Conservation (phyloP, 2,797 vertebrate genomes). For the Xenops minutus region DNA sequence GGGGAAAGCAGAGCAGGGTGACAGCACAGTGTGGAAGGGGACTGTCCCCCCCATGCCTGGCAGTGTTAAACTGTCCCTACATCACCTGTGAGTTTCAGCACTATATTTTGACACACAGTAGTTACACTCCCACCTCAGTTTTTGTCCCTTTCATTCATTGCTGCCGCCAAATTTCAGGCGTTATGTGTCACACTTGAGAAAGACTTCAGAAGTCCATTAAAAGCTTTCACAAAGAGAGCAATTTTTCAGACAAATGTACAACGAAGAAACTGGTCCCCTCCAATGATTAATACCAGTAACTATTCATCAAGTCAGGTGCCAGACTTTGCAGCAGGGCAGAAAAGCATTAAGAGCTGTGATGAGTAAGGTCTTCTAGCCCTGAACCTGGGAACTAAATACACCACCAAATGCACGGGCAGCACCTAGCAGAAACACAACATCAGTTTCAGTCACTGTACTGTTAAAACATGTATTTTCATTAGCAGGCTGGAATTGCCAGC, state of each 20-base stretch:
- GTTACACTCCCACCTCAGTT: constrained; percentile 1
- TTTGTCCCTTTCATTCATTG: constrained; percentile 19
- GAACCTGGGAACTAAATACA: constrained; percentile 54
- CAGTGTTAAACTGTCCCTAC: not conserved
- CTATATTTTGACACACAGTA: not conserved
- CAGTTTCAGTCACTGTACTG: constrained; percentile 44
- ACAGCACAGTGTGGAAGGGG: not conserved
- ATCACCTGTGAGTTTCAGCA: not conserved
- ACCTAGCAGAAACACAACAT: constrained; percentile 45
- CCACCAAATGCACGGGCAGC: not conserved
- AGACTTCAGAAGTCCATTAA: constrained; percentile 53
- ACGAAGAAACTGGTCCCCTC: constrained; percentile 22
- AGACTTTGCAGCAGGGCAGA: constrained; percentile 1
- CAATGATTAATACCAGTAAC: constrained; percentile 53
- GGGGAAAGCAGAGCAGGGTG: not conserved
- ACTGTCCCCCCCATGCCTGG: not conserved
- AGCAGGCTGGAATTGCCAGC: not conserved
- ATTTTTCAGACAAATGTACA: constrained; percentile 41
- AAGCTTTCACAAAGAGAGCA: constrained; percentile 41
- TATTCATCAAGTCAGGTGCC: constrained; percentile 45
- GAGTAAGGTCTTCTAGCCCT: constrained; percentile 56
- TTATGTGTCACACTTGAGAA: constrained; percentile 21
- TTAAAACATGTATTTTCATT: constrained; percentile 34
- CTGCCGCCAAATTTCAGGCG: constrained; percentile 16
- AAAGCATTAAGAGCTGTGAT: constrained; percentile 44